phyloP scores from a whole-genome alignment of 2,113 vertebrate genomes.

The Bos javanicus region DNA sequence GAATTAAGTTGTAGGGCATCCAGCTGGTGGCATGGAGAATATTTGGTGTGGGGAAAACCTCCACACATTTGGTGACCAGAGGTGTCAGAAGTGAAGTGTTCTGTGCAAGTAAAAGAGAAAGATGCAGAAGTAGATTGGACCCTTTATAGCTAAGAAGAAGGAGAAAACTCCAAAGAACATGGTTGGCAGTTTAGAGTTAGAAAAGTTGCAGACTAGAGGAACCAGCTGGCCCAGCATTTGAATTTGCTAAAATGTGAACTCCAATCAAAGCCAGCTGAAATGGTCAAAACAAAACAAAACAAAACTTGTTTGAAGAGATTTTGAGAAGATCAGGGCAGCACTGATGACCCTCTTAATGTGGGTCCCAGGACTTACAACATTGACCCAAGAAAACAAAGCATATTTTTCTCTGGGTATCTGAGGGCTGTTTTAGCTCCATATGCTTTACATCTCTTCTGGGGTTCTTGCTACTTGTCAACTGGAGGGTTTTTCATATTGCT shows the following conservation, averaged over 20 bases:
- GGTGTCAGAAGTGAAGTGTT: neutral
- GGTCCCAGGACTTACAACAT: neutral
- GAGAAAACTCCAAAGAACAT: neutral
- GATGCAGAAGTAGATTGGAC: neutral
- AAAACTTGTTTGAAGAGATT: neutral
- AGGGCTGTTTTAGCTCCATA: neutral
- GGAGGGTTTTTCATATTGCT: neutral
- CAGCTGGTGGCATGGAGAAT: neutral
- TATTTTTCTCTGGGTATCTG: neutral
- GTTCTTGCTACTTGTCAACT: neutral
- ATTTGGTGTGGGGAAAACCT: neutral
- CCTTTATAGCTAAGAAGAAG: neutral
- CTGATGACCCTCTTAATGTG: neutral
- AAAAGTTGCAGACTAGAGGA: neutral
- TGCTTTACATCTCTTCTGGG: neutral
- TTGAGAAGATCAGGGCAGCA: neutral
- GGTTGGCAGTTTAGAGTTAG: neutral
- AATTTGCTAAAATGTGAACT: constrained; percentile 43
- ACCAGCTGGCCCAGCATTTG: constrained; percentile 24
- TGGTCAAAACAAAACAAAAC: neutral
- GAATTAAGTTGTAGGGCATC: neutral
- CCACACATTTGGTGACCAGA: neutral
- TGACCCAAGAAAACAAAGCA: neutral
- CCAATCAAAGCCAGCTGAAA: constrained; percentile 41
- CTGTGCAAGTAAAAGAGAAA: neutral